These are phyloP conservation scores for Neomicropteryx cornuta DNA, from an alignment of 1,140 invertebrate genomes.

Conservation along the genomic window DNA sequence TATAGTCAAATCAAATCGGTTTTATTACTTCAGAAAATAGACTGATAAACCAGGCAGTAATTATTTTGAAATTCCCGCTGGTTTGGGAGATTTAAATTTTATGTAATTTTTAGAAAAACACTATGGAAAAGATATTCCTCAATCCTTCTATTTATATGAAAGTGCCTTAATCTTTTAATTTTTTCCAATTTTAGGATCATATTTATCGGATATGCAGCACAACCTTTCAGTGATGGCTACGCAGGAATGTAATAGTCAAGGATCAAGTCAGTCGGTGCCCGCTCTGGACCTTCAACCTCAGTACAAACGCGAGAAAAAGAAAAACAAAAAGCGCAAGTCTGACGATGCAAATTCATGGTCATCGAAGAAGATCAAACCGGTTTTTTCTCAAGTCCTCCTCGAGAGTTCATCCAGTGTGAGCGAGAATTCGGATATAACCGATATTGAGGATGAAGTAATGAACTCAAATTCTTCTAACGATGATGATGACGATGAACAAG, in stretches of 20 bases:
- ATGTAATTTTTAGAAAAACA: too few relatives aligned
- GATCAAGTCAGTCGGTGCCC: too few relatives aligned
- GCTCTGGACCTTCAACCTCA: too few relatives aligned
- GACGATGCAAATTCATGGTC: constrained; percentile 27
- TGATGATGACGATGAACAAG: constrained; percentile 27
- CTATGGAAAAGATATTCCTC: too few relatives aligned
- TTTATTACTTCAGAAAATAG: too few relatives aligned
- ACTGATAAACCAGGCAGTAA: too few relatives aligned
- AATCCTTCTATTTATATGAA: background rate
- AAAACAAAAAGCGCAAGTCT: constrained; percentile 34
- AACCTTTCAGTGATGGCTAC: constrained; percentile 27
- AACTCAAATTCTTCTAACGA: constrained; percentile 41
- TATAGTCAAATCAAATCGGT: too few relatives aligned
- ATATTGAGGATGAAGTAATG: constrained; percentile 35
- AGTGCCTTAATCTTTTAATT: too few relatives aligned
- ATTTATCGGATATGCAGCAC: constrained; percentile 36
- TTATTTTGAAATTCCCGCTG: too few relatives aligned
- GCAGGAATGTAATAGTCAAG: constrained; percentile 12
- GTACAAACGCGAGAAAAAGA: constrained; percentile 31
- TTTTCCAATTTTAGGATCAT: constrained; percentile 30
- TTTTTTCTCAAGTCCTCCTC: constrained; percentile 34
- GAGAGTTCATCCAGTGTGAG: constrained; percentile 54
- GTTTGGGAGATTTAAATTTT: too few relatives aligned
- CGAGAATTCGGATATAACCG: constrained; percentile 44
- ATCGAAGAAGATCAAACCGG: constrained; percentile 30